Evolutionary conservation across 2,888 invertebrate genomes (phyloP), one percentile per base, ranked within the genome.

Genomic region (Geotrupes spiniger): DNA sequence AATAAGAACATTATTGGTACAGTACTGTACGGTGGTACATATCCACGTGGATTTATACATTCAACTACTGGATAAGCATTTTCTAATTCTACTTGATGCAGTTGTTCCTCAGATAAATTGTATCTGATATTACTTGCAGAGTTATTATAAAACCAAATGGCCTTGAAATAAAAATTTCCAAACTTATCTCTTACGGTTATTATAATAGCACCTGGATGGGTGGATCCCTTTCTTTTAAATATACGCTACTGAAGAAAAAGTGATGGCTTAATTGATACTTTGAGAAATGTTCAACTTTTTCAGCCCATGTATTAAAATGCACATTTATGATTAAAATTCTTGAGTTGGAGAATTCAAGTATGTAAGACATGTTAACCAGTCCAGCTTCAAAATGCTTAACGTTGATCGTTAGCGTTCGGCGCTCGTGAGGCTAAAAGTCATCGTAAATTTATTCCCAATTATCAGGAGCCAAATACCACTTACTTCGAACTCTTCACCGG

Each of bases 61-160:
- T 64, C 56, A 27, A 76, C 62, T 44, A 75, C 61, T 14, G 65
- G 56, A 46, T 65, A 67, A 8, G 59, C 61, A 43, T 69, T 63
- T 21, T 21, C 4, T 21, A 6, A 4, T 21, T 21, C 21, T 21
- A 6, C 6, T 21, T 6, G 21, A 21, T 21, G 21, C 3, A 21
- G 3, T 21, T 21, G 21, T 21, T 3, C 3, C 21, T 21, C 6
- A 21, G 71, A 60, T 26, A 74, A 31, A 1, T 57, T 51, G 43
- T 67, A 73, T 1, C 58, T 43, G 8, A 70, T 59, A 12, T 56
- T 40, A 2, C 59, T 49, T 21, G 50, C 52, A 1, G 70, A 68
- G 47, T 70, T 68, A 49, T 76, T 76, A 49, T 71, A 68, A 11
- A 76, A 50, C 72, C 74, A 75, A 53, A 65, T 69, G 11, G 64